Evolutionary conservation across 2,113 vertebrate genomes (phyloP).

Genomic region (Rhynchomys soricoides): DNA sequence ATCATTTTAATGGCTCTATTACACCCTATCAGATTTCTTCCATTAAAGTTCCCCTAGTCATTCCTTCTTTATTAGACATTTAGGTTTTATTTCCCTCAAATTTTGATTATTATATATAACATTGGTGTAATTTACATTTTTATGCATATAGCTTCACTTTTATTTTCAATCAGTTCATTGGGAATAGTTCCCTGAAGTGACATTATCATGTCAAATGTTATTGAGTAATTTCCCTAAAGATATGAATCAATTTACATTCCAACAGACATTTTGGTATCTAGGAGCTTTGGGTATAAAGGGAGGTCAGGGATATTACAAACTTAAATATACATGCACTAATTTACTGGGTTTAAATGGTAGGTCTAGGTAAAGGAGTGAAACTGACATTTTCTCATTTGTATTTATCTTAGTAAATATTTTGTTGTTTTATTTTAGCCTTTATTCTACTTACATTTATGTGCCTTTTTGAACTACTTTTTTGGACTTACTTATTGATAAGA

Average conservation of each 20-base stretch:
- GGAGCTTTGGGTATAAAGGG: background rate
- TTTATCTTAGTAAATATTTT: background rate
- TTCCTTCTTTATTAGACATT: slow-evolving; percentile 53
- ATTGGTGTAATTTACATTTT: slow-evolving; percentile 28
- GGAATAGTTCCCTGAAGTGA: slow-evolving; percentile 35
- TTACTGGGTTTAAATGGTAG: background rate
- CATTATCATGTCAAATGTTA: slow-evolving; percentile 40
- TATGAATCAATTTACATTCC: background rate
- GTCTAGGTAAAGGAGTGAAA: slow-evolving; percentile 13
- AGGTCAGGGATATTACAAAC: background rate
- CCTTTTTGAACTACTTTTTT: background rate
- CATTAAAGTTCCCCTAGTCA: background rate
- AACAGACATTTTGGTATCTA: background rate
- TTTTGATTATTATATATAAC: slow-evolving; percentile 53
- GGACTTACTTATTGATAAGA: background rate
- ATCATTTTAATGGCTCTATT: slow-evolving; percentile 44
- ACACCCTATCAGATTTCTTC: slow-evolving; percentile 34
- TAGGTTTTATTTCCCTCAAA: slow-evolving; percentile 36
- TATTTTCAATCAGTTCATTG: slow-evolving; percentile 48
- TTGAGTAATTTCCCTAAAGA: slow-evolving; percentile 9
- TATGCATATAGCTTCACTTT: background rate
- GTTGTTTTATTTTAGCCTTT: background rate
- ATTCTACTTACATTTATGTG: background rate
- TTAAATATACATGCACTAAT: background rate
- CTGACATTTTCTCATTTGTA: background rate